A percentile compares a stretch with the other conserved stretches of the same genome.
Conservation (phyloP, 2,797 vertebrate species). For the Huso huso region DNA sequence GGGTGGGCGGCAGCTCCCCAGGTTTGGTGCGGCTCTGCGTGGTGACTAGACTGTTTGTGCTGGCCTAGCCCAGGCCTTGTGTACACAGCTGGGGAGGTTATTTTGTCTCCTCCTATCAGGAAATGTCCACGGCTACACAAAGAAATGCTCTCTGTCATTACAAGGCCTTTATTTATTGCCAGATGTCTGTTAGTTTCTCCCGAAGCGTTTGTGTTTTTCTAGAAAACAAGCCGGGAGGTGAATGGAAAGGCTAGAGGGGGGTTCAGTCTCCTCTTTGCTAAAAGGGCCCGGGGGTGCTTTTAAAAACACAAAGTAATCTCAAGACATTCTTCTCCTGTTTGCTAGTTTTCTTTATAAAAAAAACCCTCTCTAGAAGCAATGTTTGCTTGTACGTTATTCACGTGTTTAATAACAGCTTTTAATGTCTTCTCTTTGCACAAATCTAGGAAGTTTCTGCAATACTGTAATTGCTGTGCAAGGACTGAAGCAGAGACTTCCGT, state of each 20-base stretch:
- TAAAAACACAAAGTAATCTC: too few relatives aligned
- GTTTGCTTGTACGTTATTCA: too few relatives aligned
- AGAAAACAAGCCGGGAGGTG: slow-evolving; percentile 38
- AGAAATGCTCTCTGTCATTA: slow-evolving; percentile 45
- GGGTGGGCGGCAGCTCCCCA: slow-evolving; percentile 24
- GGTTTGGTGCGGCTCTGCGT: slow-evolving; percentile 24
- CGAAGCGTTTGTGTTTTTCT: slow-evolving; percentile 36
- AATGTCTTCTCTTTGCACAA: too few relatives aligned
- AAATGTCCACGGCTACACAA: slow-evolving; percentile 46
- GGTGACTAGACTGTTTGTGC: slow-evolving; percentile 40
- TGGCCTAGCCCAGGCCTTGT: slow-evolving; percentile 42
- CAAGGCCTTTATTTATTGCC: slow-evolving; percentile 39
- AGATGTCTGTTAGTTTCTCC: slow-evolving; percentile 42
- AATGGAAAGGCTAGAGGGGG: background rate
- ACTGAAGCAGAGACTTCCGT: too few relatives aligned
- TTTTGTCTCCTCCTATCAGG: slow-evolving; percentile 46
- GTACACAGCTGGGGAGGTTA: slow-evolving; percentile 64
- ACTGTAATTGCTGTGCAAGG: too few relatives aligned
- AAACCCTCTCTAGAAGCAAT: too few relatives aligned
- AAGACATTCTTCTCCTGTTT: too few relatives aligned
- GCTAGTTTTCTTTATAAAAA: too few relatives aligned
- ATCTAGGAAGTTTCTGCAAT: too few relatives aligned
- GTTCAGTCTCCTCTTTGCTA: background rate
- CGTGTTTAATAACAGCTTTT: too few relatives aligned
- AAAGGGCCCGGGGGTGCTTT: too few relatives aligned